Evolutionary conservation across 1,140 invertebrate species (phyloP), one percentile per base, ranked within the genome.

Genomic region (Bombus pascuorum): DNA sequence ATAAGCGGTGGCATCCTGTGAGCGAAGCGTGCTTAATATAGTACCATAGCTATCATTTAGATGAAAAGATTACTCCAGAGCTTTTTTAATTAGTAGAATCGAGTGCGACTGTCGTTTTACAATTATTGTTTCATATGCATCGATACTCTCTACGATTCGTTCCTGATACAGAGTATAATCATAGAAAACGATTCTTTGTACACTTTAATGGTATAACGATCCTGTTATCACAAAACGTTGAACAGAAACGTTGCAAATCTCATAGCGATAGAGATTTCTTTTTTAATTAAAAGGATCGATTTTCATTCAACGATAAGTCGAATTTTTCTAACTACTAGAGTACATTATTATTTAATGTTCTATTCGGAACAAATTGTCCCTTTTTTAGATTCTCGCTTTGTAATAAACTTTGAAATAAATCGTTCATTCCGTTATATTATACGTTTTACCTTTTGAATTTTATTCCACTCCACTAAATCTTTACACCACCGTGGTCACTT

Each of bases 1-100:
- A 90, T 92, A 91, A 92, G 85, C 91, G 92, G 78, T 81, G 87
- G 87, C 89, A 92, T 93, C 91, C 91, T 93, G 90, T 89, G 82
- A 87, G 88, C 81, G 59, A n/a, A 76, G 75, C 79, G 75, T 77
- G 85, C 83, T 80, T 83, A 80, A 87, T 90, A 82, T 74, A 88
- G 71, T 71, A 73, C 76, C 76, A 83, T 62, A 87, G 81, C 74
- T 86, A 72, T 88, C 81, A 84, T 83, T 85, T 77, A 88, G 90
- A 92, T 92, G 91, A 81, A 83, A 87, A 90, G 87, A 93, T 92
- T 91, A 81, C 83, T 81, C 78, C 32, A 68, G 72, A 81, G 25
- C 68, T 87, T 89, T 90, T 85, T 75, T 90, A 89, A 90, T 90
- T 87, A 89, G 65, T 72, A 66, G 44, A 66, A 85, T 68, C 66